Conservation (phyloP, 2,113 vertebrate genomes). For the Sebastes schlegelii region DNA sequence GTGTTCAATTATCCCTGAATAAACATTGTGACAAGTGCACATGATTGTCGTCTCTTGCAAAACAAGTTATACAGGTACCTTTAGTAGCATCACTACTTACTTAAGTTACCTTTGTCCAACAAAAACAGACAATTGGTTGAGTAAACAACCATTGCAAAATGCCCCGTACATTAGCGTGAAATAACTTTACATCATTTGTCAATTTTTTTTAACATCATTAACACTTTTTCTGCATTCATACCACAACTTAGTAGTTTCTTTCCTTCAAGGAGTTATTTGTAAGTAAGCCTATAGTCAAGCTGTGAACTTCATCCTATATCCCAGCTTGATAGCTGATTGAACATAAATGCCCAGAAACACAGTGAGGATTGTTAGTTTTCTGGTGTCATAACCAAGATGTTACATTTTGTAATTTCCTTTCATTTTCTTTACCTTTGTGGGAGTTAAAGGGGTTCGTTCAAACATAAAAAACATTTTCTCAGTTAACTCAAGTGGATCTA, state of each 20-base stretch:
- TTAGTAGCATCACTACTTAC: background rate
- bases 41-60: background rate
- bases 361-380: background rate
- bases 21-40: background rate
- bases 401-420: background rate
- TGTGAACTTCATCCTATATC: background rate
- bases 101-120: background rate
- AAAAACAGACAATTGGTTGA: background rate
- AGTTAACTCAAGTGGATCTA: background rate
- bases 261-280: background rate
- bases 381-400: background rate
- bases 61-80: constrained; percentile 32
- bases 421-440: too few relatives aligned
- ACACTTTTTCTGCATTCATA: background rate
- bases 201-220: background rate
- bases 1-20: background rate
- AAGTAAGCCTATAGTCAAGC: background rate
- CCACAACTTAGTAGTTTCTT: background rate
- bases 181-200: background rate
- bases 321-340: background rate
- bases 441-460: background rate
- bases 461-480: background rate
- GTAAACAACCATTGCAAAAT: background rate
- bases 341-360: background rate
- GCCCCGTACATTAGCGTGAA: background rate